These are phyloP conservation scores for Archilochus colubris DNA, from an alignment of 2,113 vertebrate species.

Conservation along the genomic window DNA sequence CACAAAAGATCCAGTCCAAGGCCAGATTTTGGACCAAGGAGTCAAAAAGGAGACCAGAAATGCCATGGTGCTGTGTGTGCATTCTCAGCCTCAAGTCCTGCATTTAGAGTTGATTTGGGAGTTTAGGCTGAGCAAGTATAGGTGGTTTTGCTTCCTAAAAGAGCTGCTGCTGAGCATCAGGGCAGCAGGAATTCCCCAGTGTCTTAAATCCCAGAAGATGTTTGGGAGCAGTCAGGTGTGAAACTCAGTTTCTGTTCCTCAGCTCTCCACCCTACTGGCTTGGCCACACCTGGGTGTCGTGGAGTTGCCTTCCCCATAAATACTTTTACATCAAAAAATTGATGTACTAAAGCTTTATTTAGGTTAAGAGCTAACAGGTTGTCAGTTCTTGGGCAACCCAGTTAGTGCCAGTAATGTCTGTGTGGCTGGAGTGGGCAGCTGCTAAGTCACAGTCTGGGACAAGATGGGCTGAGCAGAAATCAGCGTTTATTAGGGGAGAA, in stretches of 20 bases:
- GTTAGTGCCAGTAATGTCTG: not conserved
- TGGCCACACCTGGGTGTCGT: fast-evolving
- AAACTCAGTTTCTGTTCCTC: fast-evolving
- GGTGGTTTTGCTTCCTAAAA: not conserved
- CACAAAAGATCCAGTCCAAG: not conserved
- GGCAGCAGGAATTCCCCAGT: not conserved
- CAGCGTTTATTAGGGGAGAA: not conserved
- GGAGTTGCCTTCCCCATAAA: not conserved
- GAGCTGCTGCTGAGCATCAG: not conserved
- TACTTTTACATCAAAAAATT: no score
- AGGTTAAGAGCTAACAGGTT: not conserved
- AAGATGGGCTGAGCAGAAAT: not conserved
- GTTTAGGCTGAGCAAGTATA: not conserved
- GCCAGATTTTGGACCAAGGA: not conserved
- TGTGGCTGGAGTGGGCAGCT: not conserved
- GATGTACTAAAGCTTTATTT: not conserved
- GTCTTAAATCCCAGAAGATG: not conserved
- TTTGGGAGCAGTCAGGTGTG: not conserved
- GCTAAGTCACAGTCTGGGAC: not conserved
- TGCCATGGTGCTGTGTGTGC: not conserved
- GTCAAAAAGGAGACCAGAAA: not conserved
- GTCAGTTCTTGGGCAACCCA: not conserved
- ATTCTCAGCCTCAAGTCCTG: no score
- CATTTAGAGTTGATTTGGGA: not conserved
- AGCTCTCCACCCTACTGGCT: fast-evolving